Evolutionary conservation across 2,797 vertebrate species (phyloP).

Genomic region (Vireo griseus): DNA sequence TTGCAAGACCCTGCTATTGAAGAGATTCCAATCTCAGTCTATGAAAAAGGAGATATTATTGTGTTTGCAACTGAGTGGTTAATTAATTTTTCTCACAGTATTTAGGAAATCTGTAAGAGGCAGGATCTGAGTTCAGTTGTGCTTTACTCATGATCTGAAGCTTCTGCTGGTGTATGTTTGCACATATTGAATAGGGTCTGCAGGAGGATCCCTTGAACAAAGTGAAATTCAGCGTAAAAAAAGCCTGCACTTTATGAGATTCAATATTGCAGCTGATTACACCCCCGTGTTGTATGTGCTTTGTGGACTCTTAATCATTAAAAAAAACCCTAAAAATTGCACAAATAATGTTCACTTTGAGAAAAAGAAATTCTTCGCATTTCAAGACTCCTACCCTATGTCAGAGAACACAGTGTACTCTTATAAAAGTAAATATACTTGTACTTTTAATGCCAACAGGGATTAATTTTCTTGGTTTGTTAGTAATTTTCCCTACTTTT

Average conservation of each 20-base stretch:
- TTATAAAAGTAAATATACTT: not conserved
- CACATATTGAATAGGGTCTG: not conserved
- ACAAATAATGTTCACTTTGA: not conserved
- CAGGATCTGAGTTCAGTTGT: not conserved
- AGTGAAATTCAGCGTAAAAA: not conserved
- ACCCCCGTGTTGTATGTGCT: not conserved
- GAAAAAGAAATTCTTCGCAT: not conserved
- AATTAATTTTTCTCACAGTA: not conserved
- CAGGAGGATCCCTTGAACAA: not conserved
- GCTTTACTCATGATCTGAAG: not conserved
- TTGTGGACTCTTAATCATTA: not conserved
- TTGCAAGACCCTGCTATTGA: not conserved
- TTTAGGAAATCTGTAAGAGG: not conserved
- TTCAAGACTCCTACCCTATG: not conserved
- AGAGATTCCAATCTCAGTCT: not conserved
- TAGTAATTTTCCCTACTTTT: not conserved
- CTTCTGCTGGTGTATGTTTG: not conserved
- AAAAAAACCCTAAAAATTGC: not conserved
- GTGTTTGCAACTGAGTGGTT: not conserved
- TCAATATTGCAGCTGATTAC: not conserved
- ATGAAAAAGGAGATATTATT: not conserved
- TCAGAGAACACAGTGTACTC: not conserved
- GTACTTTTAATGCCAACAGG: not conserved
- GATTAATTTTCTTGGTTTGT: not conserved
- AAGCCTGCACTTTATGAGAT: not conserved